These are phyloP conservation scores for Folsomia manolachei DNA, from an alignment of 2,888 invertebrate species.

Conservation along the genomic window DNA sequence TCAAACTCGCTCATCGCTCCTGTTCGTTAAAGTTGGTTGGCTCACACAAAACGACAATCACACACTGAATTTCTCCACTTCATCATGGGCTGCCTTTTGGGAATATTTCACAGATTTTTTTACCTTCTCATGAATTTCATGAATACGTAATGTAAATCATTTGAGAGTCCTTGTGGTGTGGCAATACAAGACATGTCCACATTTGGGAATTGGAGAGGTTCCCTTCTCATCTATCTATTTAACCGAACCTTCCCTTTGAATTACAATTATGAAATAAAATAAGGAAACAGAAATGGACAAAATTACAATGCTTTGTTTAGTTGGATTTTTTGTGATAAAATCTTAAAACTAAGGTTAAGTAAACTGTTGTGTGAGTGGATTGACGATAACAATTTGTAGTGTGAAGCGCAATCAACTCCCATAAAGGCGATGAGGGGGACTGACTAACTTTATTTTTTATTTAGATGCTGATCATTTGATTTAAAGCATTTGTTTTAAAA, in stretches of 20 bases:
- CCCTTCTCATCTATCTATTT: background rate
- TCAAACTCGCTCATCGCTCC: background rate
- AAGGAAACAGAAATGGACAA: background rate
- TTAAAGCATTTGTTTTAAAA: background rate
- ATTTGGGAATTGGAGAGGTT: background rate
- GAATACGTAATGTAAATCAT: constrained; percentile 2
- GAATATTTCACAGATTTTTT: background rate
- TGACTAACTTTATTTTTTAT: background rate
- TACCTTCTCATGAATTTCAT: constrained; percentile 5
- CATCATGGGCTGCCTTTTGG: background rate
- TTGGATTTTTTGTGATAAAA: background rate
- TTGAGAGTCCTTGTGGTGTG: background rate
- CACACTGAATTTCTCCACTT: background rate
- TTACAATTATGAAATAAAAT: background rate
- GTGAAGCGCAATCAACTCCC: constrained; percentile 6
- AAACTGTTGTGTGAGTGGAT: too few relatives aligned
- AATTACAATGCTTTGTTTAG: background rate
- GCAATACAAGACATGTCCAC: background rate
- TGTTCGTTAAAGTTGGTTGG: constrained; percentile 2
- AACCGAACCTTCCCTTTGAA: too few relatives aligned
- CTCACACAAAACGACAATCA: background rate
- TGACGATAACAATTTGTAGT: constrained; percentile 15
- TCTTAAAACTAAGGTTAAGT: background rate
- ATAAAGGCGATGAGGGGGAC: background rate
- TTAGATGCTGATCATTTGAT: background rate